A percentile compares a stretch with the other conserved stretches of the same genome.
phyloP scores from a whole-genome alignment of 2,797 vertebrate genomes.

The Peromyscus eremicus region DNA sequence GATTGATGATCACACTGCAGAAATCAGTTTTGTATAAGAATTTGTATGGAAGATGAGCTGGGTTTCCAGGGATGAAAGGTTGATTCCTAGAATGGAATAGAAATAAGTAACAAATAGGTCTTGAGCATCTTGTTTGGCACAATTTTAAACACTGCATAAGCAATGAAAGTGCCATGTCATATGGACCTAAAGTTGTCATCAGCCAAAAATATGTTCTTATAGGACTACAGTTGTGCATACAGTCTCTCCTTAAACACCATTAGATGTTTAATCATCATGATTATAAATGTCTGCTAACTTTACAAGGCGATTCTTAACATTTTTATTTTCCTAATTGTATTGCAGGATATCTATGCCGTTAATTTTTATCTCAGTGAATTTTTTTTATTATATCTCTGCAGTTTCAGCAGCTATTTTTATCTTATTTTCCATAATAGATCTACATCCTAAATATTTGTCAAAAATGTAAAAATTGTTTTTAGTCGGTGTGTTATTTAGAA shows the following conservation, averaged over 20 bases:
- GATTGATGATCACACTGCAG: background rate
- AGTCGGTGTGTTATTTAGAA: background rate
- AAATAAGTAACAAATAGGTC: background rate
- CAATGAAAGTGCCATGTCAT: background rate
- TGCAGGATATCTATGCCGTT: background rate
- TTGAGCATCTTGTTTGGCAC: background rate
- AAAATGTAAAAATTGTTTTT: background rate
- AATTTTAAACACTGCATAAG: background rate
- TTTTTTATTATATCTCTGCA: background rate
- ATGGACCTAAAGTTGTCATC: background rate
- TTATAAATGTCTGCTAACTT: background rate
- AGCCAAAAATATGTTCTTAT: background rate
- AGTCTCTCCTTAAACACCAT: background rate
- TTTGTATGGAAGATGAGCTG: background rate
- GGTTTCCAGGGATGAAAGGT: background rate
- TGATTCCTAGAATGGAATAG: background rate
- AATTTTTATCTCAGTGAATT: slow-evolving; percentile 6
- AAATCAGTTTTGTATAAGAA: background rate
- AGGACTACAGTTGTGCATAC: background rate
- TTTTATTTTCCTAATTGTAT: background rate
- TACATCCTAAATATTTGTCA: background rate
- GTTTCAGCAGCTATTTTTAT: background rate
- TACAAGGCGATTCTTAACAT: background rate
- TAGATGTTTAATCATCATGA: background rate
- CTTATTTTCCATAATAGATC: background rate